phyloP scores from a whole-genome alignment of 1,140 invertebrate species.

The Drosophila novamexicana region DNA sequence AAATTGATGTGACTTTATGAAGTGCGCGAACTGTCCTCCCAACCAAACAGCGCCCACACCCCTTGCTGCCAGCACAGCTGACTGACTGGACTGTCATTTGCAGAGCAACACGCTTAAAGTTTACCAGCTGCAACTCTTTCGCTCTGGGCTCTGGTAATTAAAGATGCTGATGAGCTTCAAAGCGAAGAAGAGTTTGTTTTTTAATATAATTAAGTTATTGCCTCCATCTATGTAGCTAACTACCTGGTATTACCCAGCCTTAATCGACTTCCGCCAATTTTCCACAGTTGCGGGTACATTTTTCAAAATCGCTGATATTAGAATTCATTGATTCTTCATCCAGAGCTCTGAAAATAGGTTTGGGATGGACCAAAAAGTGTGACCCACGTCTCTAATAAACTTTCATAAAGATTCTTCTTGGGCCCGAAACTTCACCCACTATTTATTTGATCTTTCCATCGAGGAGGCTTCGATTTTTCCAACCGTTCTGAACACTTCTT shows the following conservation, averaged over 20 bases:
- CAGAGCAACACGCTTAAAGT: constrained; percentile 50
- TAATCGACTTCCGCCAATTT: too few species aligned
- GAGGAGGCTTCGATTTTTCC: too few species aligned
- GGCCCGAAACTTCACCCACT: too few species aligned
- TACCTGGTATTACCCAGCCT: not conserved
- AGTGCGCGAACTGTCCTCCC: constrained; percentile 62
- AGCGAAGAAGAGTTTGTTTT: constrained; percentile 21
- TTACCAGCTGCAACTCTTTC: constrained; percentile 22
- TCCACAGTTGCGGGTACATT: too few species aligned
- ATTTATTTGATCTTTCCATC: too few species aligned
- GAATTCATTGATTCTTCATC: too few species aligned
- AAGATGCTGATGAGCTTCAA: constrained; percentile 47
- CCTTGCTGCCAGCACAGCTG: not conserved
- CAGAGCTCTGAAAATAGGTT: too few species aligned
- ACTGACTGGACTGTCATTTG: constrained; percentile 34
- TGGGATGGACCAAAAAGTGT: too few species aligned
- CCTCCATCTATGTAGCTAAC: not conserved
- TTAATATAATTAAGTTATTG: constrained; percentile 3
- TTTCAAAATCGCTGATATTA: too few species aligned
- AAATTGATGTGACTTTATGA: constrained; percentile 83
- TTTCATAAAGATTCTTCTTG: too few species aligned
- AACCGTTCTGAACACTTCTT: too few species aligned
- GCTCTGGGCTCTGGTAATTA: constrained; percentile 46
- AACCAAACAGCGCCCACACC: not conserved
- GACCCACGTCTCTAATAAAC: too few species aligned